These are phyloP conservation scores for Fulica atra DNA, from an alignment of 2,113 vertebrate species.

Conservation along the genomic window DNA sequence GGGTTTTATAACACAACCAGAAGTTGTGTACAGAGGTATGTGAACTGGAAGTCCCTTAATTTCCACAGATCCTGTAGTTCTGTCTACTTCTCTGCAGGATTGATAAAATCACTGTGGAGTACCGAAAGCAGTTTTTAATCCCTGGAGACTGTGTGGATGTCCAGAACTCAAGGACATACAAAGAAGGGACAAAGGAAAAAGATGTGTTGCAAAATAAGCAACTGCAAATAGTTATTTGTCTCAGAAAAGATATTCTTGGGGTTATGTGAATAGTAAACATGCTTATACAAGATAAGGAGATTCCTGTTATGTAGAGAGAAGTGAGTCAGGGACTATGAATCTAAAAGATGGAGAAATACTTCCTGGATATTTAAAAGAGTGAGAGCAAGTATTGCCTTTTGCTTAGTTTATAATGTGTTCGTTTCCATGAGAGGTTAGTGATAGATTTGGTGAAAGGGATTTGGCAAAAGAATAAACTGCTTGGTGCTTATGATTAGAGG, in stretches of 20 bases:
- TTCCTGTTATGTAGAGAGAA: background rate
- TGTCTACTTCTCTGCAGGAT: background rate
- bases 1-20: background rate
- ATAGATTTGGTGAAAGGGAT: background rate
- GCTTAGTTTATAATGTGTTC: background rate
- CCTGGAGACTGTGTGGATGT: background rate
- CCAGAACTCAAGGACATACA: background rate
- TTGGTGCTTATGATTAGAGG: background rate
- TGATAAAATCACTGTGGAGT: background rate
- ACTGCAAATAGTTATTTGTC: background rate
- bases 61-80: background rate
- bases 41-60: background rate
- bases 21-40: background rate
- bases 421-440: background rate
- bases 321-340: background rate
- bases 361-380: background rate
- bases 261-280: background rate
- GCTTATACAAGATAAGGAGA: background rate
- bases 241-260: background rate
- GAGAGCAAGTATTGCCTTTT: background rate
- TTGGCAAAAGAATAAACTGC: conserved; percentile 11
- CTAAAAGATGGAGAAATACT: background rate
- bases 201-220: background rate
- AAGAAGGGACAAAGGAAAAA: background rate
- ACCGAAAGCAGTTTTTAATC: background rate